A percentile compares a stretch with the other conserved stretches of the same genome.
These are phyloP conservation scores for Nomada ruficornis DNA, from an alignment of 2,888 invertebrate genomes.

Conservation along the genomic window DNA sequence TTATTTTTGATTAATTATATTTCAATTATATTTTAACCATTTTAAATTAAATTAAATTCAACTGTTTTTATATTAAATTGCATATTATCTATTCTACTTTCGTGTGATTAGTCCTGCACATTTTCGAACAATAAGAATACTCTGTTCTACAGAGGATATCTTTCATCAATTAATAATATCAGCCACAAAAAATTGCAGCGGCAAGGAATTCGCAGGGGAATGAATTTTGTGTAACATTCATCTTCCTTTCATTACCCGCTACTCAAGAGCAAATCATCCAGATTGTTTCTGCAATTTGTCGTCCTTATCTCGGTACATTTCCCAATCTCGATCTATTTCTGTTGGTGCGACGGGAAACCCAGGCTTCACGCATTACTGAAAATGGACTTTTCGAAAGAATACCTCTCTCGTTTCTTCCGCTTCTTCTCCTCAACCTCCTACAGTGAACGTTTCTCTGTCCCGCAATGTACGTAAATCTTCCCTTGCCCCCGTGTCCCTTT, in stretches of 20 bases:
- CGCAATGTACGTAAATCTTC: constrained; percentile 56
- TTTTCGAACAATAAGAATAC: no score
- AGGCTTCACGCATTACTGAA: constrained; percentile 53
- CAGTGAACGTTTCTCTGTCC: constrained; percentile 14
- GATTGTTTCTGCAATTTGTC: constrained; percentile 53
- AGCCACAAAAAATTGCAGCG: no score
- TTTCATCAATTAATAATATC: no score
- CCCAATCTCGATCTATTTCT: constrained; percentile 52
- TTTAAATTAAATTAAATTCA: no score
- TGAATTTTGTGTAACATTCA: neutral
- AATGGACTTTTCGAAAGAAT: constrained; percentile 64
- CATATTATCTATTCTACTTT: no score
- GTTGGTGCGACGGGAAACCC: constrained; percentile 29
- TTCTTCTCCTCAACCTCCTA: neutral
- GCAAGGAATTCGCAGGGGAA: neutral
- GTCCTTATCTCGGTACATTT: constrained; percentile 54
- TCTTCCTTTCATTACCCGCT: neutral
- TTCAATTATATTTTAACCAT: no score
- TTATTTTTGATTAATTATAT: no score
- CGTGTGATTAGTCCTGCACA: no score
- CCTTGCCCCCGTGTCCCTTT: constrained; percentile 29
- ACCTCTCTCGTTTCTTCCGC: constrained; percentile 35
- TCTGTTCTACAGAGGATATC: no score
- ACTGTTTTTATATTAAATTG: no score
- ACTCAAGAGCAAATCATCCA: constrained; percentile 28